phyloP scores from a whole-genome alignment of 92 coral and sea anemone genomes.

The Epizoanthus rinbou region DNA sequence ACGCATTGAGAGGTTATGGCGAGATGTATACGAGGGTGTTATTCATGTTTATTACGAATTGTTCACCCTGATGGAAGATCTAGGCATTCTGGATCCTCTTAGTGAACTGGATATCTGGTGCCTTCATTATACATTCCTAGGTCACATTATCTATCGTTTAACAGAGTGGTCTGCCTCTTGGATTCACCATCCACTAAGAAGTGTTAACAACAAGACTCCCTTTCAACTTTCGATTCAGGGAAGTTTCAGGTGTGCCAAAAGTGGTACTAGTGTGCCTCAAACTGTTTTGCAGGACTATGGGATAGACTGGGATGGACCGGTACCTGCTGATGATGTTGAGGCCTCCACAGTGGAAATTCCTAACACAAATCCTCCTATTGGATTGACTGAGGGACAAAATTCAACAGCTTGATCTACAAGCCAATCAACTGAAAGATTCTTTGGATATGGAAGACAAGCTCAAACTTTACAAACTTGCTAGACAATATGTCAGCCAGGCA shows the following conservation, averaged over 20 bases:
- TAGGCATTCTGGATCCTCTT: slow-evolving; percentile 48
- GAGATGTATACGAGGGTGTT: slow-evolving; percentile 59
- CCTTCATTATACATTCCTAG: slow-evolving; percentile 51
- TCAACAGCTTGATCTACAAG: slow-evolving; percentile 37
- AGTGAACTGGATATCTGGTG: slow-evolving; percentile 52
- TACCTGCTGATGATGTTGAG: slow-evolving; percentile 40
- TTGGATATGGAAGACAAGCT: slow-evolving; percentile 40
- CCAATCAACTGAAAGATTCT: slow-evolving; percentile 40
- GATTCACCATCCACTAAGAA: slow-evolving; percentile 46
- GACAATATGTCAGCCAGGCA: slow-evolving; percentile 10
- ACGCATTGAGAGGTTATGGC: slow-evolving; percentile 45
- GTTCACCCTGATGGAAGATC: slow-evolving; percentile 58
- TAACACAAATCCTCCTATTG: slow-evolving; percentile 11
- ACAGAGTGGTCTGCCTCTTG: slow-evolving; percentile 52
- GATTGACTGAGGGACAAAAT: slow-evolving; percentile 44
- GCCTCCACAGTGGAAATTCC: slow-evolving; percentile 51
- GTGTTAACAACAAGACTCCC: slow-evolving; percentile 52
- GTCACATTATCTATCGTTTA: slow-evolving; percentile 47
- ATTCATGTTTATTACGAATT: slow-evolving; percentile 47
- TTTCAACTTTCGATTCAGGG: slow-evolving; percentile 57
- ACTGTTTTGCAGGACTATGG: slow-evolving; percentile 48
- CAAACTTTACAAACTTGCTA: slow-evolving; percentile 58
- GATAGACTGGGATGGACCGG: slow-evolving; percentile 55
- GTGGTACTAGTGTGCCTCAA: slow-evolving; percentile 11
- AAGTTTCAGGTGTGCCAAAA: slow-evolving; percentile 34